Evolutionary conservation across 2,888 invertebrate species (phyloP).

Genomic region (Drosophila prolongata): DNA sequence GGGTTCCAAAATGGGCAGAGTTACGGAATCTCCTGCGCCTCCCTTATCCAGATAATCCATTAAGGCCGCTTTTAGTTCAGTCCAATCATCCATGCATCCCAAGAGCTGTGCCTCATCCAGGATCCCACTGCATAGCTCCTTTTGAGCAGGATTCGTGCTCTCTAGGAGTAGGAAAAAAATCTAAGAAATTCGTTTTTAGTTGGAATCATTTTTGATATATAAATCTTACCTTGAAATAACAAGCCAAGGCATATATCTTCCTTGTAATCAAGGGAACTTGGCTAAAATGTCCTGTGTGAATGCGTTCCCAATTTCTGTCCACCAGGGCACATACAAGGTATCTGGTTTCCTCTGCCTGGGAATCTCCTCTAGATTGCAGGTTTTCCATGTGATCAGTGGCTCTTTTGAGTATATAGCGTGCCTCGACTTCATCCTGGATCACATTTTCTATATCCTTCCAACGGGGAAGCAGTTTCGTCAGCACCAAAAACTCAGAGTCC

Average conservation of each 20-base stretch:
- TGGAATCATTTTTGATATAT: too few relatives aligned
- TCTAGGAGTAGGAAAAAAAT: slow-evolving; percentile 77
- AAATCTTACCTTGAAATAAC: slow-evolving; percentile 86
- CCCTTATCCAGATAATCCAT: slow-evolving; percentile 55
- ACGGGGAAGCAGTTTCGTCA: slow-evolving; percentile 69
- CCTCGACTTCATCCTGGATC: slow-evolving; percentile 67
- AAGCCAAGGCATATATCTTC: slow-evolving; percentile 87
- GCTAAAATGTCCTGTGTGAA: slow-evolving; percentile 97
- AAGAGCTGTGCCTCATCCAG: slow-evolving; percentile 81
- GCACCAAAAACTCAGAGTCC: slow-evolving; percentile 35
- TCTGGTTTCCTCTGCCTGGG: slow-evolving; percentile 66
- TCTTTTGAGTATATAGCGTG: slow-evolving; percentile 72
- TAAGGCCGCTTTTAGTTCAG: slow-evolving; percentile 42
- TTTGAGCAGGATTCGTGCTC: slow-evolving; percentile 46
- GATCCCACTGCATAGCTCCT: slow-evolving; percentile 73
- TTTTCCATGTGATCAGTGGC: slow-evolving; percentile 51
- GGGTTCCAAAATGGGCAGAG: slow-evolving; percentile 62
- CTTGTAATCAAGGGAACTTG: slow-evolving; percentile 89
- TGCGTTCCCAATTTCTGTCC: slow-evolving; percentile 86
- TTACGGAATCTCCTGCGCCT: neutral
- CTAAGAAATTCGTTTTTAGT: slow-evolving; percentile 47
- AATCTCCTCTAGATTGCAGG: neutral
- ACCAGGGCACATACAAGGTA: slow-evolving; percentile 81
- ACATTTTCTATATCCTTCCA: slow-evolving; percentile 64
- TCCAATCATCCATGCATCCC: slow-evolving; percentile 71